Evolutionary conservation across 2,888 invertebrate species (phyloP), one percentile per base, ranked within the genome.

Genomic region (Ormyrus rosae): DNA sequence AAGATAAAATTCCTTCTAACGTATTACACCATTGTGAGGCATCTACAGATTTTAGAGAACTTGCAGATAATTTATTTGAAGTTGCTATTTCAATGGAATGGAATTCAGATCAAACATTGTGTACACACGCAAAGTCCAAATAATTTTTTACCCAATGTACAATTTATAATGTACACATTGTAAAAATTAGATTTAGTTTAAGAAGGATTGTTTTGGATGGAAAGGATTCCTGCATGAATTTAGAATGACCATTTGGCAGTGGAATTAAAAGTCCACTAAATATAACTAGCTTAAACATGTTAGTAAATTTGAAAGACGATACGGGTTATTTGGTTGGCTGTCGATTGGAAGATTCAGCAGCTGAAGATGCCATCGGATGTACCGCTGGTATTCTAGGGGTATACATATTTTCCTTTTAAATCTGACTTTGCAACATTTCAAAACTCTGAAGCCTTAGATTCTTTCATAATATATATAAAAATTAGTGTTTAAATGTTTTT

Each of bases 21-120:
- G 89, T 95, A 84, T 89, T 93, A 46, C 91, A 91, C 72, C 93
- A 93, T 84, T 95, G 94, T 86, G 95, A 95, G 91, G 92, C 90
- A 11, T 89, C 91, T 0, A 88, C 92, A 0, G 92, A 93, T 82
- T 92, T 93, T 72, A 84, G 91, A 50, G 87, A 91, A 82, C 86
- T 93, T 81, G 94, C 93, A 7, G 93, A 94, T 83, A 87, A 92
- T 80, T 87, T 94, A 72, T 89, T 88, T 64, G 85, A 90, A 19
- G 80, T 84, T 61, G 84, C 84, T 60, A 82, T 53, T 8, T 56
- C 45, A 9, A 56, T 77, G 69, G 77, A 82, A 67, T 80, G 73
- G 77, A 82, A 82, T 56, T 19, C 55, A 64, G n/a, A 5, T 60
- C 48, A 68, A 11, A 60, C 19, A 56, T 67, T 19, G 50, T 11